phyloP scores from a whole-genome alignment of 2,888 invertebrate species.

The Mimas tiliae region DNA sequence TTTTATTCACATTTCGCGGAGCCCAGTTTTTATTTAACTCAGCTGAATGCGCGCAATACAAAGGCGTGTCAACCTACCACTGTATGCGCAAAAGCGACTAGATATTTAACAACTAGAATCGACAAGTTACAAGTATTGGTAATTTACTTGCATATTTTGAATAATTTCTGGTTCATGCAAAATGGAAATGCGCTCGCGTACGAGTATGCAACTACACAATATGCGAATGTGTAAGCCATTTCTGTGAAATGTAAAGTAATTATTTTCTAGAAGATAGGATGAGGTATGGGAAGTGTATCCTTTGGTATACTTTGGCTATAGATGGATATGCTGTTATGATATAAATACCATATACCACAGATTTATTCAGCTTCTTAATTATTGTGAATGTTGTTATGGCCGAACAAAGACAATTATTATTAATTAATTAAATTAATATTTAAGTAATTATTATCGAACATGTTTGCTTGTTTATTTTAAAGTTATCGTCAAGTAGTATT shows the following conservation, averaged over 20 bases:
- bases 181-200: constrained; percentile 1
- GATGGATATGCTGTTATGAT: no score
- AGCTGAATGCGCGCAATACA: constrained; percentile 68
- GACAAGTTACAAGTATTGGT: constrained; percentile 29
- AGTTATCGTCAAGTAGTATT: no score
- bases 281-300: neutral
- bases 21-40: constrained; percentile 69
- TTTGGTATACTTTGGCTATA: no score
- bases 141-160: constrained; percentile 4
- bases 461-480: no score
- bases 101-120: constrained; percentile 41
- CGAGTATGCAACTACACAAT: neutral
- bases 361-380: neutral
- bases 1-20: constrained; percentile 56
- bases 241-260: neutral
- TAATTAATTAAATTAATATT: no score
- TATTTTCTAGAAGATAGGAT: neutral
- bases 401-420: no score
- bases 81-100: constrained; percentile 40
- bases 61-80: constrained; percentile 64
- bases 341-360: no score
- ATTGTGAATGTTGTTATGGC: no score
- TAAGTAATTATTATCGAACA: no score
- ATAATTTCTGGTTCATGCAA: constrained; percentile 4
- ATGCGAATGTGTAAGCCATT: constrained; percentile 4